A percentile compares a stretch with the other conserved stretches of the same genome.
phyloP scores from a whole-genome alignment of 2,888 invertebrate species.

The Noctua comes region DNA sequence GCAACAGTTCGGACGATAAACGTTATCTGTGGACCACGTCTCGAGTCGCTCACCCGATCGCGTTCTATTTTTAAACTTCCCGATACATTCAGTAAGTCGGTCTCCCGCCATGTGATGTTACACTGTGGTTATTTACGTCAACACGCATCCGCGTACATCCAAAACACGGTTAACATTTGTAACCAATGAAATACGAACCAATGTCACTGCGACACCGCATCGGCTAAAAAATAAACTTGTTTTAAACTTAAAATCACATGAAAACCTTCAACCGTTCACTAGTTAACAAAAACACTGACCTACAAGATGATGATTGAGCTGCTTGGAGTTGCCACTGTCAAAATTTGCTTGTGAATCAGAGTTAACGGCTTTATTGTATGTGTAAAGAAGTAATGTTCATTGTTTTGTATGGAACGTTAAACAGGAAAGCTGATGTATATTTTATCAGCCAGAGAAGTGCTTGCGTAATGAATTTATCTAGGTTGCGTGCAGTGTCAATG shows the following conservation, averaged over 20 bases:
- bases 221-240: slow-evolving; percentile 56
- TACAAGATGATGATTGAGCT: slow-evolving; percentile 72
- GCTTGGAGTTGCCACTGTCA: slow-evolving; percentile 42
- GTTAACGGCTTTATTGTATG: slow-evolving; percentile 32
- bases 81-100: slow-evolving; percentile 78
- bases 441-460: slow-evolving; percentile 18
- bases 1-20: slow-evolving; percentile 71
- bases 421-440: slow-evolving; percentile 30
- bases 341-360: slow-evolving; percentile 56
- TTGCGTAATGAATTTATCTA: slow-evolving; percentile 60
- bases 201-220: slow-evolving; percentile 64
- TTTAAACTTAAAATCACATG: slow-evolving; percentile 61
- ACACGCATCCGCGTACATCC: slow-evolving; percentile 70
- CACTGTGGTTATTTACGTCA: slow-evolving; percentile 81
- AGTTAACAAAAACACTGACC: slow-evolving; percentile 75
- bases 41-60: slow-evolving; percentile 72
- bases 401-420: slow-evolving; percentile 18
- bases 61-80: slow-evolving; percentile 82
- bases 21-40: slow-evolving; percentile 75
- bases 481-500: slow-evolving; percentile 56
- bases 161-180: slow-evolving; percentile 66
- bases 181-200: slow-evolving; percentile 66
- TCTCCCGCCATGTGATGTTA: slow-evolving; percentile 78
- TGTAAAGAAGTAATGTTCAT: slow-evolving; percentile 25
- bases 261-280: slow-evolving; percentile 78